Percentiles rank a stretch among this genome's conserved stretches.
Evolutionary conservation across 1,140 invertebrate species (phyloP).

Genomic region (Cepaea nemoralis): DNA sequence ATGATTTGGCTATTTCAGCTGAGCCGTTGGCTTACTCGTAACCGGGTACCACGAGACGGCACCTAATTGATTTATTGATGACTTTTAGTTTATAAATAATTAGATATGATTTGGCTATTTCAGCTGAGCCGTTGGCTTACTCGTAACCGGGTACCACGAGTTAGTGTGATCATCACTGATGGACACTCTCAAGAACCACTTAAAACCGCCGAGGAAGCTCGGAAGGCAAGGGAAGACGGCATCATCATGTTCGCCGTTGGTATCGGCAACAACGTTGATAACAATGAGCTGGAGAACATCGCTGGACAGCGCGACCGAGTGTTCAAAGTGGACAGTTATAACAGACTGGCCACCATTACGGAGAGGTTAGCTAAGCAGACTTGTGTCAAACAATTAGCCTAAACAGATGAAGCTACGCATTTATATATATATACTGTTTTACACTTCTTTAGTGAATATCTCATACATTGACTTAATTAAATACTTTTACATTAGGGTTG

Average conservation of each 20-base stretch:
- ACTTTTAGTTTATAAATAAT: no score
- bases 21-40: no score
- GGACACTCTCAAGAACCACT: not conserved
- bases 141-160: constrained; percentile 3
- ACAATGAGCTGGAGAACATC: constrained; percentile 45
- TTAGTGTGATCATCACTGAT: not conserved
- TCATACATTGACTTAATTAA: no score
- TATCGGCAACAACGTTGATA: constrained; percentile 39
- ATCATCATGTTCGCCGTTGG: constrained; percentile 52
- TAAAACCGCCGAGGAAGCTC: constrained; percentile 39
- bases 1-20: no score
- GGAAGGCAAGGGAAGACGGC: constrained; percentile 12
- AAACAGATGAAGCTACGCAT: no score
- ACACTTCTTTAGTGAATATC: no score
- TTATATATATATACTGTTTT: no score
- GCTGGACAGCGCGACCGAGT: constrained; percentile 35
- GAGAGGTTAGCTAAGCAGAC: not conserved
- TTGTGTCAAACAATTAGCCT: not conserved
- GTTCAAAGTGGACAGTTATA: not conserved
- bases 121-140: not conserved
- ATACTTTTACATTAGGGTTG: no score
- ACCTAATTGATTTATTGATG: no score
- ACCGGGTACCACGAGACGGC: no score
- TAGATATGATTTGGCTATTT: no score
- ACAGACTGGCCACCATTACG: not conserved